Evolutionary conservation across 37 sponge, comb jelly and placozoan genomes (phyloP), one percentile per base, ranked within the genome.

Genomic region (Agelas oroides): DNA sequence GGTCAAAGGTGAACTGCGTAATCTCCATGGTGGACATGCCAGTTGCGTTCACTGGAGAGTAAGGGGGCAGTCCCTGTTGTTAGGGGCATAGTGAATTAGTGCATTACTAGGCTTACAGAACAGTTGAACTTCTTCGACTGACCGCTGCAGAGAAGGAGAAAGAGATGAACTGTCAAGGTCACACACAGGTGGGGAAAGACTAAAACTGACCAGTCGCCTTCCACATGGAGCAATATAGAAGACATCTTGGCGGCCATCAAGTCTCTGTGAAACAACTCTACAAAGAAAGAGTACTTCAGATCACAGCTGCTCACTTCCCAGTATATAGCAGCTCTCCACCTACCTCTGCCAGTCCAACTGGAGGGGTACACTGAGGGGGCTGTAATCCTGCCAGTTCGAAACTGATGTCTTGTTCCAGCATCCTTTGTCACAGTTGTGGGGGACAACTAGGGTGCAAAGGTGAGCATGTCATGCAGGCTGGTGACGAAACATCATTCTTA

Each of bases 151-250:
- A 28, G 21, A 36, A 28, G 65, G 55, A 70, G 34, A 25, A 8
- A 36, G 38, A 55, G 21, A 58, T 18, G 8, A 16, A 53, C 32
- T 25, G 16, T 66, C 23, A 67, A 75, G 46, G 8, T 46, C 20
- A 61, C 27, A 0, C n/a, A n/a, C n/a, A n/a, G n/a, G n/a, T 15
- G 37, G 62, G 13, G 23, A 2, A 59, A 24, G 31, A 85, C 2
- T 2, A 0, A 28, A 37, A 24, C 84, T 73, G 36, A 92, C 91
- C 86, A 93, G 67, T 41, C 73, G 80, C 65, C 59, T 84, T 20
- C 86, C 82, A 76, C 93, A 93, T 13, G 89, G 89, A 57, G 90
- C 65, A 0, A 70, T 53, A 31, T 93, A 93, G 55, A 80, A 88
- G 36, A 84, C 60, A 28, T 78, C 63, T 31, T 12, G 3, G 46